Evolutionary conservation across 2,113 vertebrate genomes (phyloP), one percentile per base, ranked within the genome.

Genomic region (Motacilla tschutschensis): DNA sequence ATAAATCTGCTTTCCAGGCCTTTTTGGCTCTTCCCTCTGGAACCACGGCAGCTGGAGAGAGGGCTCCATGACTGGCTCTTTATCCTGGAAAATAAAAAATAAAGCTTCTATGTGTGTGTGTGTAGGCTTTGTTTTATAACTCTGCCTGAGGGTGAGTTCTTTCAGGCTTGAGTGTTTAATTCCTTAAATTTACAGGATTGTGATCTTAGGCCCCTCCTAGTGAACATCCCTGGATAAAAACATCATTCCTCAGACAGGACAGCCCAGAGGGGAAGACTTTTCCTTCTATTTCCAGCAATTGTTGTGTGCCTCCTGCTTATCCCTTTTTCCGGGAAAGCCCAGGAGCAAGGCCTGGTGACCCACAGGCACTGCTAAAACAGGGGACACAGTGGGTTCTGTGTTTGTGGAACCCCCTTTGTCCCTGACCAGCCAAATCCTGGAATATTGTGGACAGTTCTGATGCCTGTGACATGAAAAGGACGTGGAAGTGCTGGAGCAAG

Each of bases 1-100:
- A 92, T 89, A 90, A 91, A 90, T 92, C 70, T 53, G 8, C 57
- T 87, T 63, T 76, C 60, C 60, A 70, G 28, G 48, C 36, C 47
- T 60, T 64, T 57, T 83, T 85, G 77, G 70, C 84, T 90, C 53
- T 83, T 84, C 33, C 22, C 6, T 65, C 69, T 48, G 4, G 44
- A 86, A 66, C 69, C 84, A 55, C 29, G 33, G 71, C 33, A 14
- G 33, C 44, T 73, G 83, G 24, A 82, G 17, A 46, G 22, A 51
- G 31, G 55, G n/a, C 14, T 76, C 73, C 50, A 41, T 12, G 33
- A 17, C 50, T 69, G 73, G 6, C 12, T 53, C 35, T 66, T 89
- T 67, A 79, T 29, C 57, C 60, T 15, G 41, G 46, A 67, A 91
- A 89, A 80, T 41, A 41, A 87, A 84, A 88, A 64, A 48, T 18